Evolutionary conservation across 2,888 invertebrate genomes (phyloP).

Genomic region (Pristionchus maxplancki): DNA sequence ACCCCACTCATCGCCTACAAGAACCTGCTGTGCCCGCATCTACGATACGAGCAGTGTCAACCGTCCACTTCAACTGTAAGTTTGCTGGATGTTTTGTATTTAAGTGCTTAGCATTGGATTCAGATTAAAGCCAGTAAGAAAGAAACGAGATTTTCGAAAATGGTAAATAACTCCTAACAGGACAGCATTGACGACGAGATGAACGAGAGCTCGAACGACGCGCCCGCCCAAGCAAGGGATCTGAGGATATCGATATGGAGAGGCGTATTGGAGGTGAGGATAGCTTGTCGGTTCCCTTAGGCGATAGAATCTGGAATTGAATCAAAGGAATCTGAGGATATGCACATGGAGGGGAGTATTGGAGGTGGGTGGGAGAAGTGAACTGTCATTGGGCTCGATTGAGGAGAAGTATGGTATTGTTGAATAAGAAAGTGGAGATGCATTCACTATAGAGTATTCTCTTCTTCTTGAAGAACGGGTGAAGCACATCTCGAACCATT

Average conservation of each 20-base stretch:
- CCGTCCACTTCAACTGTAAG: constrained; percentile 40
- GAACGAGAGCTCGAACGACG: constrained; percentile 20
- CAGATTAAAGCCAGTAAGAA: no score
- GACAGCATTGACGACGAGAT: neutral
- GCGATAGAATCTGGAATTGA: no score
- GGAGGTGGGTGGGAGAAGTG: no score
- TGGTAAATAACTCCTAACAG: neutral
- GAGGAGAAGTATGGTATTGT: no score
- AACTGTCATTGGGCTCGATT: no score
- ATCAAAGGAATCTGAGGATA: constrained; percentile 64
- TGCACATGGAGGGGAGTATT: constrained; percentile 74
- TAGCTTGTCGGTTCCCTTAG: neutral
- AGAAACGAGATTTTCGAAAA: neutral
- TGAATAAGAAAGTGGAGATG: no score
- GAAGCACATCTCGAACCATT: neutral
- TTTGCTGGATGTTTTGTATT: neutral
- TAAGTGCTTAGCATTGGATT: no score
- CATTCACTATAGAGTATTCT: neutral
- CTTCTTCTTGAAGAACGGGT: neutral
- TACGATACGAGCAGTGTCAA: constrained; percentile 65
- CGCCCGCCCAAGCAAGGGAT: neutral
- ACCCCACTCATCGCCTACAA: constrained; percentile 70
- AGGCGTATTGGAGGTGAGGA: constrained; percentile 65
- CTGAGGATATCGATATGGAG: constrained; percentile 73
- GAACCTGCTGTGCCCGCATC: constrained; percentile 75